Evolutionary conservation across 1,140 invertebrate species (phyloP).

Genomic region (Diachasmimorpha longicaudata): DNA sequence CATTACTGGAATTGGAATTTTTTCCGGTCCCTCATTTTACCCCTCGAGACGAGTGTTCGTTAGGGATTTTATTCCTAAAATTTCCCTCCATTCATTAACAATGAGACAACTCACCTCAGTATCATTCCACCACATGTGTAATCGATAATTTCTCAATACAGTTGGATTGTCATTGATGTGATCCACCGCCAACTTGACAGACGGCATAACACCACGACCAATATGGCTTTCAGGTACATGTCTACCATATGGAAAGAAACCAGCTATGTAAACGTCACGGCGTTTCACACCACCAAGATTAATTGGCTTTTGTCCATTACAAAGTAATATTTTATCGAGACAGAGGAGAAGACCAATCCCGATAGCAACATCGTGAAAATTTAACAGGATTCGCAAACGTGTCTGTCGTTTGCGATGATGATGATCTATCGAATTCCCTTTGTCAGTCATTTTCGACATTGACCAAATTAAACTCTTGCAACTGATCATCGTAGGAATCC

Average conservation of each 20-base stretch:
- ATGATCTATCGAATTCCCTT: neutral
- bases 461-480: neutral
- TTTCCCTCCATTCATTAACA: no score
- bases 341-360: conserved; percentile 40
- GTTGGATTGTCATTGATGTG: conserved; percentile 90
- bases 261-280: conserved; percentile 86
- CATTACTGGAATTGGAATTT: no score
- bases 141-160: conserved; percentile 83
- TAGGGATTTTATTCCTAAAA: no score
- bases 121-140: conserved; percentile 95
- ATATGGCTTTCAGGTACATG: conserved; percentile 70
- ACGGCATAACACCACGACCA: conserved; percentile 91
- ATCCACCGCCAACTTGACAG: conserved; percentile 87
- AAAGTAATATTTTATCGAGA: conserved; percentile 40
- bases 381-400: conserved; percentile 7
- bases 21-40: no score
- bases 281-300: conserved; percentile 62
- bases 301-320: conserved; percentile 64
- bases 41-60: no score
- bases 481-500: neutral
- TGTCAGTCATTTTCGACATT: conserved; percentile 2
- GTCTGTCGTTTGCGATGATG: neutral
- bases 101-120: conserved; percentile 82
- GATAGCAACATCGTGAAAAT: conserved; percentile 25
- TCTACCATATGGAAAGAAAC: conserved; percentile 86